Evolutionary conservation across 2,797 vertebrate species (phyloP).

Genomic region (Rhabdophis nuchalis): DNA sequence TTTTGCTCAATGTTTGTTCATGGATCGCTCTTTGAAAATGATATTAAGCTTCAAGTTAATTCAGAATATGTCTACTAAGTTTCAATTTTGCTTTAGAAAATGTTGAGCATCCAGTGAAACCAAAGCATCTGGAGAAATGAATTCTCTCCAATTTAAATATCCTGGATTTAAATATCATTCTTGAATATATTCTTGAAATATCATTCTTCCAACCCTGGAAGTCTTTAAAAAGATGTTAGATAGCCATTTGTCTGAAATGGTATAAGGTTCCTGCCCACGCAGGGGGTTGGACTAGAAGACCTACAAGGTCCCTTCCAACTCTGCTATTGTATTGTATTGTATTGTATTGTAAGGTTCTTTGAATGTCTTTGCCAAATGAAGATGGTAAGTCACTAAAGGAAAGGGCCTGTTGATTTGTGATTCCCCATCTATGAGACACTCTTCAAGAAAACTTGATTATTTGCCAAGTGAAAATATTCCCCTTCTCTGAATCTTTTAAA

Average conservation of each 20-base stretch:
- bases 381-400: neutral
- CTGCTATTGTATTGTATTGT: no score
- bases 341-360: no score
- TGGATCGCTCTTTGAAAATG: neutral
- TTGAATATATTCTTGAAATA: no score
- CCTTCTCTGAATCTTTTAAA: neutral
- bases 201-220: no score
- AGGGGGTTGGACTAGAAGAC: no score
- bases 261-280: no score
- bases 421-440: neutral
- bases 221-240: no score
- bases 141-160: no score
- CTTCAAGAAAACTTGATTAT: neutral
- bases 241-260: no score
- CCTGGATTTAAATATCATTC: no score
- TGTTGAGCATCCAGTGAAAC: neutral
- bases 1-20: neutral
- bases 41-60: neutral
- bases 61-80: neutral
- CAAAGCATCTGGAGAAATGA: neutral
- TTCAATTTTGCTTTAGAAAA: neutral
- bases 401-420: neutral
- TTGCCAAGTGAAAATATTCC: neutral
- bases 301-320: no score
- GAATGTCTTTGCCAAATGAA: neutral